These are phyloP conservation scores for Littorina saxatilis DNA, from an alignment of 1,140 invertebrate species.

Conservation along the genomic window DNA sequence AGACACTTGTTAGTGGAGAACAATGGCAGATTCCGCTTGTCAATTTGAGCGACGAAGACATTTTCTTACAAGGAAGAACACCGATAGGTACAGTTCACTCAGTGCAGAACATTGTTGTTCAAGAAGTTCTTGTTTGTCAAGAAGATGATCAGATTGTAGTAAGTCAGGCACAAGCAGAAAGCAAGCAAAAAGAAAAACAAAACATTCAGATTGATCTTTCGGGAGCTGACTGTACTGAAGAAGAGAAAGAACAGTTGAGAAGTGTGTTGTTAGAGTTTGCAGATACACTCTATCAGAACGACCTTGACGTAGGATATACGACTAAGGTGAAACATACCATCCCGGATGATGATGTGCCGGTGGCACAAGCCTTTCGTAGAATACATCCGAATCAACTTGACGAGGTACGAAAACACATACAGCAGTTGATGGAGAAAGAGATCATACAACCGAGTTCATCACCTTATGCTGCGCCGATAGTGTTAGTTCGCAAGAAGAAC, in stretches of 20 bases:
- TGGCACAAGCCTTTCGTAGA: background rate
- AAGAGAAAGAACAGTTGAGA: background rate
- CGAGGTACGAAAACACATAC: background rate
- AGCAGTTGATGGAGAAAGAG: slow-evolving; percentile 26
- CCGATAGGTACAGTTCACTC: too few species aligned
- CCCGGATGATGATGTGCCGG: too few species aligned
- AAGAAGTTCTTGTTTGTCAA: too few species aligned
- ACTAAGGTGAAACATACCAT: background rate
- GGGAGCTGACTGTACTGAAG: background rate
- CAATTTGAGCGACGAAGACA: too few species aligned
- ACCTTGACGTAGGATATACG: slow-evolving; percentile 10
- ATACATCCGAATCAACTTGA: background rate
- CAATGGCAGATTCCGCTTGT: too few species aligned
- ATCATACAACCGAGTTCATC: slow-evolving; percentile 34
- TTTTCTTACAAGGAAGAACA: too few species aligned
- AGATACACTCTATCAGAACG: background rate
- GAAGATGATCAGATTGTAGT: too few species aligned
- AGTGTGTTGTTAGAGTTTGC: background rate
- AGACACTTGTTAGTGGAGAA: too few species aligned
- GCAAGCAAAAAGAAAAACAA: too few species aligned
- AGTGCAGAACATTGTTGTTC: too few species aligned
- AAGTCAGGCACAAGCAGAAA: too few species aligned
- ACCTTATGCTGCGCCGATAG: slow-evolving; percentile 35
- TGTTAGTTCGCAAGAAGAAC: slow-evolving; percentile 52
- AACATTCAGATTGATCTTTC: too few species aligned